Base-by-base conservation (phyloP, 1,140 invertebrate genomes). In the Lycorma delicatula region DNA sequence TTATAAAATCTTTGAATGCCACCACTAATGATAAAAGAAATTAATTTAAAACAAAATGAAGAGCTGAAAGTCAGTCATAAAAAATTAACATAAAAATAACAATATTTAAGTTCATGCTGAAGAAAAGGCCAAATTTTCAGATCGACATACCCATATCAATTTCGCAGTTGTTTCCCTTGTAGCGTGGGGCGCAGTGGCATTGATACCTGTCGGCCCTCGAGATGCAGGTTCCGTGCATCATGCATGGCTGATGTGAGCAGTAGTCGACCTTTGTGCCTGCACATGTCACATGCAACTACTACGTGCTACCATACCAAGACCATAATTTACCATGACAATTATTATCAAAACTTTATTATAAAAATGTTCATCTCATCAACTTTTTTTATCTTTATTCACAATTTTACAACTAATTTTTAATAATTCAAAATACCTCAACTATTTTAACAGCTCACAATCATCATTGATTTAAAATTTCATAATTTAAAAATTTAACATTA, bases 111-210 rank as follows among this genome's bases (percentile, higher is more conserved):
- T 29, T 4, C 16, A 47, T 46, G 18, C 9, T 9, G 25, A 56
- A 22, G 26, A 56, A n/a, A 56, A 47, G n/a, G 18, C 23, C 16
- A 3, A n/a, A n/a, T n/a, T n/a, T n/a, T n/a, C n/a, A n/a, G n/a
- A n/a, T n/a, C n/a, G 18, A 56, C 74, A 75, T 75, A 81, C 79
- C 76, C 70, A 72, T 79, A 71, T 91, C 89, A 68, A 83, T 79
- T 71, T 91, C 81, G 74, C 90, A 92, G 72, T 90, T 90, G 75
- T 86, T 86, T 60, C 89, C 89, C 54, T 81, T 80, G 71, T 89
- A 91, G 48, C 87, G 78, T 26, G 86, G 77, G 44, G 80, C 77
- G 75, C 89, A 92, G 64, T 82, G 79, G 71, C 89, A 91, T 63
- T 84, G 81, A 72, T 89, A 91, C 57, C 82, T 79, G 68, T 87